Evolutionary conservation across 2,888 invertebrate species (phyloP).

Genomic region (Griposia aprilina): DNA sequence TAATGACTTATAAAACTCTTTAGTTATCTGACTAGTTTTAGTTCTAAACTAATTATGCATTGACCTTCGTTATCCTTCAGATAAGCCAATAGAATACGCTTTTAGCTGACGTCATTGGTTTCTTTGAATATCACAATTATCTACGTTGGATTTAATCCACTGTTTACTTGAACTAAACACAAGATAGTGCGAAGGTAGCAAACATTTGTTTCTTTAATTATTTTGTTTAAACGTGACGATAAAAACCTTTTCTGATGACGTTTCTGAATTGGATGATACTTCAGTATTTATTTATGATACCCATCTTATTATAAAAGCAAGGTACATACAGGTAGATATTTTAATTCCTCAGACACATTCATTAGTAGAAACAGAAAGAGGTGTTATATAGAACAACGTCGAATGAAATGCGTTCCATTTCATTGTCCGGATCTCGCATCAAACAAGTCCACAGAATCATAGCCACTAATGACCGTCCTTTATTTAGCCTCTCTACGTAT

Average conservation of each 20-base stretch:
- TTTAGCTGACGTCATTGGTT: conserved; percentile 59
- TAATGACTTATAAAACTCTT: conserved; percentile 36
- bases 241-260: conserved; percentile 22
- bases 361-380: conserved; percentile 60
- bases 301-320: conserved; percentile 34
- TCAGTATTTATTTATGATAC: conserved; percentile 21
- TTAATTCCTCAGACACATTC: conserved; percentile 51
- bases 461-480: conserved; percentile 81
- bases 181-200: conserved; percentile 56
- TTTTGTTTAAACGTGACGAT: conserved; percentile 58
- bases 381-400: conserved; percentile 61
- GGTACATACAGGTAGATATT: conserved; percentile 40
- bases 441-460: conserved; percentile 71
- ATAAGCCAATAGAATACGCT: conserved; percentile 56
- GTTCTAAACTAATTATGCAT: conserved; percentile 50
- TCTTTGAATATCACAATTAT: conserved; percentile 45
- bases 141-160: conserved; percentile 63
- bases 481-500: conserved; percentile 75
- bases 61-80: conserved; percentile 65
- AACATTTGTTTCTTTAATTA: conserved; percentile 71
- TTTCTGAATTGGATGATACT: conserved; percentile 19
- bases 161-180: conserved; percentile 65
- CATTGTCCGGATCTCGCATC: conserved; percentile 69
- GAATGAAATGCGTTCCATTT: conserved; percentile 69
- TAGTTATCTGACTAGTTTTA: conserved; percentile 29